Evolutionary conservation across 2,113 vertebrate genomes (phyloP).

Genomic region (Lagopus leucura): DNA sequence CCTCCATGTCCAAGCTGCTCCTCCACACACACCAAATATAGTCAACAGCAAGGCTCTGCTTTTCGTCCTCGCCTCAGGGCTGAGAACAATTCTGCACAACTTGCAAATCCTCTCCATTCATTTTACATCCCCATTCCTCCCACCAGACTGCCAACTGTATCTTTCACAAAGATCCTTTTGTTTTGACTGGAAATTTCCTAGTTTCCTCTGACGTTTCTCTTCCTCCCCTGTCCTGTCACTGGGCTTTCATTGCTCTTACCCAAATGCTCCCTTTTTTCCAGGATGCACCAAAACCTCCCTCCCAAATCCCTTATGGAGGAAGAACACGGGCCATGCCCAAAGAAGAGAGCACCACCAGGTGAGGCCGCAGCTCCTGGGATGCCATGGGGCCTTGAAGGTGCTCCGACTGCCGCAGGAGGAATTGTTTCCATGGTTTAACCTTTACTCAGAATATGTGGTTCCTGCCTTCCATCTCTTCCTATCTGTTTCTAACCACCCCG

Average conservation of each 20-base stretch:
- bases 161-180: constrained; percentile 58
- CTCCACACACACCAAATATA: constrained; percentile 66
- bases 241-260: not conserved
- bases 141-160: constrained; percentile 4
- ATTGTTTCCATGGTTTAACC: not conserved
- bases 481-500: not conserved
- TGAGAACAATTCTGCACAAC: constrained; percentile 18
- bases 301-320: not conserved
- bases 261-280: constrained; percentile 39
- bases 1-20: constrained; percentile 21
- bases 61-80: constrained; percentile 45
- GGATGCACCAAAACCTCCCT: not conserved
- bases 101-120: constrained; percentile 41
- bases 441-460: not conserved
- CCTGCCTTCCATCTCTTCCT: not conserved
- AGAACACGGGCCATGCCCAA: not conserved
- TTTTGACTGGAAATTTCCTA: constrained; percentile 22
- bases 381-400: accelerated
- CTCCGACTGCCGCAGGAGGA: not conserved
- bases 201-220: constrained; percentile 30
- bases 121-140: constrained; percentile 1
- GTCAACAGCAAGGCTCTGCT: constrained; percentile 35
- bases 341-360: too few species aligned
- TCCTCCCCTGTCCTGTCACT: constrained; percentile 10
- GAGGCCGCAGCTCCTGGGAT: not conserved